phyloP scores from a whole-genome alignment of 2,113 vertebrate species.

The Ophiodon elongatus region DNA sequence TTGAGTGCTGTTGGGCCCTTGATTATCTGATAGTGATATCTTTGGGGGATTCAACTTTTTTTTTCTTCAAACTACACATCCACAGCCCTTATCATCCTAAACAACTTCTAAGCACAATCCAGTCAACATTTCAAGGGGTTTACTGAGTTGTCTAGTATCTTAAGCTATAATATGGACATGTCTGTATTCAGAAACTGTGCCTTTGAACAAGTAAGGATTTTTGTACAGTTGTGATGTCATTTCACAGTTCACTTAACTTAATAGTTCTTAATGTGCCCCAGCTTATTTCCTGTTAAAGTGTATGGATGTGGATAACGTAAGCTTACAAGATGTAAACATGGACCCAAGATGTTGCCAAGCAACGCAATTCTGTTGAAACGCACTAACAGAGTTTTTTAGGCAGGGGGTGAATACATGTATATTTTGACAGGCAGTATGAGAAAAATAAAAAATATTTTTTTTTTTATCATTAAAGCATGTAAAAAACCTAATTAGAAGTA shows the following conservation, averaged over 20 bases:
- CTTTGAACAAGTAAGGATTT: no score
- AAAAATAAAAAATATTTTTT: no score
- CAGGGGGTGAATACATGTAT: no score
- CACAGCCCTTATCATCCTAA: neutral
- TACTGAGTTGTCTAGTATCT: neutral
- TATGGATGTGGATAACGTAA: neutral
- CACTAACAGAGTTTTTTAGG: neutral
- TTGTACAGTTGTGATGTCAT: no score
- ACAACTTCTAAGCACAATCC: neutral
- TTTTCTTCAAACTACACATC: neutral
- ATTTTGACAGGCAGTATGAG: no score
- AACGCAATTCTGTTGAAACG: neutral
- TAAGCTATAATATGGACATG: neutral
- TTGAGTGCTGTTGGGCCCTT: neutral
- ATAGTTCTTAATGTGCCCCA: neutral
- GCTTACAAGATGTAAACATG: neutral
- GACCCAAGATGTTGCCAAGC: no score
- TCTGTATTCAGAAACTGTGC: neutral
- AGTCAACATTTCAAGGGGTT: neutral
- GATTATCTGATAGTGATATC: neutral
- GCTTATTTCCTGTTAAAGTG: neutral
- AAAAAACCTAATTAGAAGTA: no score
- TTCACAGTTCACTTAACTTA: no score
- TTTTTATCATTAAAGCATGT: neutral
- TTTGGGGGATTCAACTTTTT: neutral